Evolutionary conservation across 1,140 invertebrate genomes (phyloP), one percentile per base, ranked within the genome.

Genomic region (Portunus trituberculatus): DNA sequence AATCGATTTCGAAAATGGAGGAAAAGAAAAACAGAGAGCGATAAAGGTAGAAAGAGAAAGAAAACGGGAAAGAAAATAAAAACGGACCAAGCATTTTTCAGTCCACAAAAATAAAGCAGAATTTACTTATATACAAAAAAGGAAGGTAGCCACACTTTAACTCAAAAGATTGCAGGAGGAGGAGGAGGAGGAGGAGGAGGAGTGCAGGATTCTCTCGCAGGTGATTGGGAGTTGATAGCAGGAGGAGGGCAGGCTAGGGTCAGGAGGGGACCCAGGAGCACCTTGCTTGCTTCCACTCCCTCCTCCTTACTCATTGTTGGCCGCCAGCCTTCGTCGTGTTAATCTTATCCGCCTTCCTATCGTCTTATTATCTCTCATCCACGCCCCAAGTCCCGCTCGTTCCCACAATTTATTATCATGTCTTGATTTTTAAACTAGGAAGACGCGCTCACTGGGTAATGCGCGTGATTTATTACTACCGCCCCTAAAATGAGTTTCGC

Each of bases 331-430:
- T 76, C 67, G 20, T 76, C 67, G 67, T 76, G 67, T 76, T 76
- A 76, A 76, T 76, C 67, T 76, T 76, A 76, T 76, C 67, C 67
- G 6, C 67, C 20, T n/a, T n/a, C 20, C 67, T n/a, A n/a, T 76
- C 67, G 67, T 25, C 52, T 76, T 76, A n/a, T 76, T 76, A 76
- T 76, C 67, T 76, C 67, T 76, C 67, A 76, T 76, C 67, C 67
- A n/a, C 67, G 67, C 67, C 67, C 67, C n/a, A 7, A 7, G 67
- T 76, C 67, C 67, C 67, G 67, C 67, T n/a, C n/a, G 20, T 76
- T 76, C 67, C 67, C 67, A n/a, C 67, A 76, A 76, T 76, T 76
- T 76, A 76, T 76, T 76, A 76, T 76, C 67, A 76, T n/a, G 67
- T 25, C 67, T 76, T 20, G 25, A 76, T n/a, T 76, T 25, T n/a